phyloP scores from a whole-genome alignment of 2,888 invertebrate genomes.

The Campoletis raptor region DNA sequence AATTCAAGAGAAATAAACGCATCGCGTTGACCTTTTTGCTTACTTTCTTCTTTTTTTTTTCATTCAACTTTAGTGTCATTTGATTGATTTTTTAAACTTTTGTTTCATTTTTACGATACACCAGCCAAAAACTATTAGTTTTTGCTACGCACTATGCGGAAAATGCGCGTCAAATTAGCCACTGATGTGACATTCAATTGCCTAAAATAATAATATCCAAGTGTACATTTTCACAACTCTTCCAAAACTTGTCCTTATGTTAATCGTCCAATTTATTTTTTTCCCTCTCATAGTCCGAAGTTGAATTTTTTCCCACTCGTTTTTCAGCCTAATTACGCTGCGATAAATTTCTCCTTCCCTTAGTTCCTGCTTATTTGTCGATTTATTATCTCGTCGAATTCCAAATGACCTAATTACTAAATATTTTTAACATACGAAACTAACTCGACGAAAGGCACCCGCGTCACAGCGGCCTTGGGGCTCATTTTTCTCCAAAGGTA shows the following conservation, averaged over 20 bases:
- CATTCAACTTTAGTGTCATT: conserved; percentile 15
- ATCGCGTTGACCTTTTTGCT: not conserved
- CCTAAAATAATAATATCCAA: conserved; percentile 53
- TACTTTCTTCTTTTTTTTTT: not conserved
- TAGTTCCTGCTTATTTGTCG: conserved; percentile 27
- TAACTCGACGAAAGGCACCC: conserved; percentile 71
- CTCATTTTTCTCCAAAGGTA: conserved; percentile 54
- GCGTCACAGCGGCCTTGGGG: conserved; percentile 68
- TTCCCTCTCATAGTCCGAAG: conserved; percentile 21
- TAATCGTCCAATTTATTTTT: conserved; percentile 23
- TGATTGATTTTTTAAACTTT: conserved; percentile 22
- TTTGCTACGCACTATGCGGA: conserved; percentile 53
- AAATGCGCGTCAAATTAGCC: conserved; percentile 38
- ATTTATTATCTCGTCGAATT: conserved; percentile 13
- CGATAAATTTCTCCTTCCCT: not conserved
- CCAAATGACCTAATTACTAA: conserved; percentile 24
- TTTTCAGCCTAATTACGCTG: conserved; percentile 6
- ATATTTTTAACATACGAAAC: conserved; percentile 55
- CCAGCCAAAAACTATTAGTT: conserved; percentile 42
- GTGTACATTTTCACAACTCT: not conserved
- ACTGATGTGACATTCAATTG: conserved; percentile 48
- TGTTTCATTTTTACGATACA: conserved; percentile 26
- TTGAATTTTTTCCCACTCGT: not conserved
- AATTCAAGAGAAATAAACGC: conserved; percentile 43
- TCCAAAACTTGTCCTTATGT: conserved; percentile 10